phyloP scores from a whole-genome alignment of 2,113 vertebrate species.

The Nicator chloris region DNA sequence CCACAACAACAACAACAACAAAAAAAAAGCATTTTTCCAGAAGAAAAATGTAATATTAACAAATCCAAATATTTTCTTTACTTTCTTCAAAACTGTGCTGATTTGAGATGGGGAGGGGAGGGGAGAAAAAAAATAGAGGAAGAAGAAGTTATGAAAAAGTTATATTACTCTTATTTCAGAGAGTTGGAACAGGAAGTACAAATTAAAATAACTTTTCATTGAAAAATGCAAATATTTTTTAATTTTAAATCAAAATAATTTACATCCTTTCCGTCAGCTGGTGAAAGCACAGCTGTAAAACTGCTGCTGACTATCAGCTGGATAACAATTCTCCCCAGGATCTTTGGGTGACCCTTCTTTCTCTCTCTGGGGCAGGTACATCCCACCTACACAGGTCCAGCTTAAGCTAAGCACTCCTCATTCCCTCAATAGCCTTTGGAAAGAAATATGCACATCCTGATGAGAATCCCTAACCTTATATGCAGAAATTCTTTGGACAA shows the following conservation, averaged over 20 bases:
- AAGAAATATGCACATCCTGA: neutral
- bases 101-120: neutral
- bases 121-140: neutral
- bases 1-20: neutral
- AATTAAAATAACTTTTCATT: neutral
- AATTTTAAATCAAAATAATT: neutral
- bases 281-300: neutral
- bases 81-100: neutral
- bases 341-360: too few species aligned
- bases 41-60: neutral
- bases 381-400: fast-evolving
- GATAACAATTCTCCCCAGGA: neutral
- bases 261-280: neutral
- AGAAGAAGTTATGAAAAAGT: neutral
- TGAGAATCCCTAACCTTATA: neutral
- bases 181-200: neutral
- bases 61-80: neutral
- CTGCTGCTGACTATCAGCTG: neutral
- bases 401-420: neutral
- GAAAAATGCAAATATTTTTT: neutral
- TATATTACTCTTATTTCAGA: neutral
- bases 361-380: fast-evolving
- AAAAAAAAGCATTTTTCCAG: neutral
- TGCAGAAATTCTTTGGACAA: neutral
- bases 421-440: neutral